Conservation (phyloP, 2,888 invertebrate genomes). For the Andrena praecox region DNA sequence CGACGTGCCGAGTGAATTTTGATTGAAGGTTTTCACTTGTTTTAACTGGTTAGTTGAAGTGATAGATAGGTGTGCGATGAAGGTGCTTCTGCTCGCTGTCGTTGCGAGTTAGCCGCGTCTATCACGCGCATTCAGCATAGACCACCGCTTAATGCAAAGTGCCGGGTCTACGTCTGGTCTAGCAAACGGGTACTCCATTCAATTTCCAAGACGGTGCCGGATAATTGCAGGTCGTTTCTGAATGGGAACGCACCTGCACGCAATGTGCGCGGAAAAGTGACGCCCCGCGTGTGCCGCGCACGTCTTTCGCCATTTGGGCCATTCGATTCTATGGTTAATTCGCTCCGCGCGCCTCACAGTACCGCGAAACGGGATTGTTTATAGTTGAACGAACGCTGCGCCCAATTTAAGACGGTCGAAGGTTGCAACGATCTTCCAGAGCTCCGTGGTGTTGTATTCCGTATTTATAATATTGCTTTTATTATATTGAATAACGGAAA, state of each 20-base stretch:
- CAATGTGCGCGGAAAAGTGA: slow-evolving; percentile 42
- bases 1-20: no score
- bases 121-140: slow-evolving; percentile 23
- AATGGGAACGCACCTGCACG: slow-evolving; percentile 55
- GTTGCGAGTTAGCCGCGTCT: not conserved
- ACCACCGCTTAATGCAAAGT: slow-evolving; percentile 31
- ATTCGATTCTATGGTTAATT: not conserved
- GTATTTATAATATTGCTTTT: no score
- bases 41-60: not conserved
- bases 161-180: slow-evolving; percentile 41
- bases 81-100: not conserved
- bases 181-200: slow-evolving; percentile 39
- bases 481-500: no score
- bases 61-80: not conserved
- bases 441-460: no score
- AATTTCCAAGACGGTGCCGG: slow-evolving; percentile 53
- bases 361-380: no score
- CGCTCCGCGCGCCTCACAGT: no score
- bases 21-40: not conserved
- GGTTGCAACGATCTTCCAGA: no score
- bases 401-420: no score
- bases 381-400: no score
- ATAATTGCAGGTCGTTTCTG: slow-evolving; percentile 47
- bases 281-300: not conserved
- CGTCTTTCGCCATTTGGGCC: not conserved